Evolutionary conservation across 2,888 invertebrate genomes (phyloP).

Genomic region (Mallateleia sp.): DNA sequence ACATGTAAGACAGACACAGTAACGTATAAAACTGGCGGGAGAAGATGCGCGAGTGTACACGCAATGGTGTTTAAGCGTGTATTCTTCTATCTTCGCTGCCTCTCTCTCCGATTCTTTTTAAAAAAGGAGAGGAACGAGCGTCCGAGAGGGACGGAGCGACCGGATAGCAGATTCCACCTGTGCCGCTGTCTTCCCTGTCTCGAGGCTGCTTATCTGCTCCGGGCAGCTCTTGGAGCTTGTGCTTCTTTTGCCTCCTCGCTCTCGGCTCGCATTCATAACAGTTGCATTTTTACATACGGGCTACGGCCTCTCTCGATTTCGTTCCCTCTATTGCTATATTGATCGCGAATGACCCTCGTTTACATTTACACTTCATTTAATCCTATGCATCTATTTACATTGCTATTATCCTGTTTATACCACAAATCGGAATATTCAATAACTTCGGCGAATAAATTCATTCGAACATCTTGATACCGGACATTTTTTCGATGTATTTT

Average conservation of each 20-base stretch:
- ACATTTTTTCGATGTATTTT: constrained; percentile 11
- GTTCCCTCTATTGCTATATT: constrained; percentile 71
- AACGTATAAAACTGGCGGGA: constrained; percentile 77
- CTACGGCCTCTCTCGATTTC: constrained; percentile 72
- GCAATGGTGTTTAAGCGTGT: constrained; percentile 88
- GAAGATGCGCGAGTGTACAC: constrained; percentile 84
- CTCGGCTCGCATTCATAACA: constrained; percentile 80
- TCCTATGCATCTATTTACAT: constrained; percentile 67
- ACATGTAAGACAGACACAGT: constrained; percentile 81
- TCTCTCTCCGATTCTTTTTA: constrained; percentile 67
- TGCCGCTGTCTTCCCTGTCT: constrained; percentile 85
- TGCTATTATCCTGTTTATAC: constrained; percentile 67
- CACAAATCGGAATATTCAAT: constrained; percentile 60
- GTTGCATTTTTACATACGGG: constrained; percentile 79
- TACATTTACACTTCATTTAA: constrained; percentile 79
- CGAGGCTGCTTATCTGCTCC: constrained; percentile 80
- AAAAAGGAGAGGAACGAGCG: constrained; percentile 51
- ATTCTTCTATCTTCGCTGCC: constrained; percentile 77
- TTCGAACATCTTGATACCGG: constrained; percentile 49
- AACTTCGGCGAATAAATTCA: constrained; percentile 50
- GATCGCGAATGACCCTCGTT: constrained; percentile 75
- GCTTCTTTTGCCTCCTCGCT: constrained; percentile 68
- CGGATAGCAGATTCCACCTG: constrained; percentile 89
- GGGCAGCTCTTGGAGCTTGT: constrained; percentile 71
- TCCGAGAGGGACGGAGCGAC: constrained; percentile 77